These are phyloP conservation scores for Microctenopoma lineatum DNA, from an alignment of 2,797 vertebrate species.

Conservation along the genomic window DNA sequence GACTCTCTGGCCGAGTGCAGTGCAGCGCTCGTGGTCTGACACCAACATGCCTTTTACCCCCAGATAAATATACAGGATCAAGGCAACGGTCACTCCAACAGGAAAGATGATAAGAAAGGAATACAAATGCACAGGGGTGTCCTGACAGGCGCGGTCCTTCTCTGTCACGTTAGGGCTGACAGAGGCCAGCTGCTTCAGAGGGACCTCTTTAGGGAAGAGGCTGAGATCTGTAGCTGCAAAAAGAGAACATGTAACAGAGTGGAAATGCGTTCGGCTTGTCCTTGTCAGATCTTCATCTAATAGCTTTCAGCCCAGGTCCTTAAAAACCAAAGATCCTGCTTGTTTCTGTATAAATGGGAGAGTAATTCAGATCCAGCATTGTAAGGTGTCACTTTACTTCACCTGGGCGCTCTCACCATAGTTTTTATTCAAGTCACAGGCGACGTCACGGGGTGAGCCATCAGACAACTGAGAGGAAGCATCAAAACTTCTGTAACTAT, in stretches of 20 bases:
- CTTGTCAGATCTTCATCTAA: neutral
- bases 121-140: slow-evolving; percentile 78
- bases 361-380: neutral
- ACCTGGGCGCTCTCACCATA: slow-evolving; percentile 81
- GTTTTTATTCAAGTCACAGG: slow-evolving; percentile 69
- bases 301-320: neutral
- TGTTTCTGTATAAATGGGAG: neutral
- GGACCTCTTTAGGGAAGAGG: slow-evolving; percentile 82
- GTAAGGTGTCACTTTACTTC: neutral
- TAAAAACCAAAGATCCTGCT: neutral
- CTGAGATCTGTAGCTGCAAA: slow-evolving; percentile 77
- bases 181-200: slow-evolving; percentile 84
- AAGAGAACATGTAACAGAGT: neutral
- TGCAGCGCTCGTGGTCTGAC: slow-evolving; percentile 85
- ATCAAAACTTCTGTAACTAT: slow-evolving; percentile 87
- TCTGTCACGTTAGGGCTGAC: slow-evolving; percentile 80
- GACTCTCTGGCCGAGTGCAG: slow-evolving; percentile 81
- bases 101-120: slow-evolving; percentile 83
- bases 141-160: slow-evolving; percentile 58
- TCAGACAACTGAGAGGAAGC: slow-evolving; percentile 82
- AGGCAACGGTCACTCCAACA: slow-evolving; percentile 82
- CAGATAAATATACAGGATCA: slow-evolving; percentile 88
- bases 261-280: neutral
- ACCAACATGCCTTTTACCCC: slow-evolving; percentile 83
- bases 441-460: slow-evolving; percentile 75